Base-by-base conservation (phyloP, 2,797 vertebrate species). In the Syngnathus acus region DNA sequence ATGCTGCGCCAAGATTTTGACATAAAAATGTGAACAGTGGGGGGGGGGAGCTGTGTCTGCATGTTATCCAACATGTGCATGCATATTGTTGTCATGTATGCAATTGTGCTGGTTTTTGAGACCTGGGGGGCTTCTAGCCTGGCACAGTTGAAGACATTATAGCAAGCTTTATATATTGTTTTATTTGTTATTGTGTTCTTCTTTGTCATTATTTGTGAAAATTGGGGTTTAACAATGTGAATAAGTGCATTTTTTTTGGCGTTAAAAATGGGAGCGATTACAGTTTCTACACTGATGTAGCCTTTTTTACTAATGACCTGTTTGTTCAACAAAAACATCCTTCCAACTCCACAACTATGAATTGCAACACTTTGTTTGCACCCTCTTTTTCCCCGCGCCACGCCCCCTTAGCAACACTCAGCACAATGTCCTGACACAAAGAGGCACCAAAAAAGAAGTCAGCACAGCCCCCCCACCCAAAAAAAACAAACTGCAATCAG, bases 391-490 rank as follows among this genome's bases (percentile, higher is more conserved):
- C 53, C 9, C 50, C 50, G 3, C 50, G 9, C 50, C 19, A 51
- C 17, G 2, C 50, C 37, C 17, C 39, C 40, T 40, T 11, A 10
- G n/a, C 59, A 21, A 85, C 78, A 78, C 78, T 89, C 84, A 82
- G 81, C 82, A 86, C 68, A 88, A 88, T 79, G 70, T 80, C 50
- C 16, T 79, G 80, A 88, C 80, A 81, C 80, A 77, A 82, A 80
- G 67, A 79, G 80, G 77, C 78, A 85, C 73, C 69, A 71, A 85
- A 58, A 75, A 89, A 69, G 78, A 82, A 79, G 87, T 90, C 89
- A 92, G 86, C 87, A 86, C 71, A 84, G 88, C 85, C 85, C 76
- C 75, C 45, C 89, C 42, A 43, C 4, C 3, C 42, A 4, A 43
- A 43, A 43, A 9, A 43, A 43, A 42, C 1, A 86, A 77, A 75